phyloP scores from a whole-genome alignment of 2,888 invertebrate genomes.

The Callinectes sapidus region DNA sequence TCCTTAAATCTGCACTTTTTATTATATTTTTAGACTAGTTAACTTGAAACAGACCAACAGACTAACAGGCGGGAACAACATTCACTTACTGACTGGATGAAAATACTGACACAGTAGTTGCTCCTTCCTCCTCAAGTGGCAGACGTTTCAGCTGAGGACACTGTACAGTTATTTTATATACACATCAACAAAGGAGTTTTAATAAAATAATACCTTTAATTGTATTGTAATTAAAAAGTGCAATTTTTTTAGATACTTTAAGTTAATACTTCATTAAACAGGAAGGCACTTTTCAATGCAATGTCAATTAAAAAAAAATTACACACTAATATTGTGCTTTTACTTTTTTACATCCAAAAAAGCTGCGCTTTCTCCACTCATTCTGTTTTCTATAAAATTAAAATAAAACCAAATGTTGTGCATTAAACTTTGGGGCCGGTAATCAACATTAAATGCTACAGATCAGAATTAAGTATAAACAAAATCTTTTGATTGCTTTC shows the following conservation, averaged over 20 bases:
- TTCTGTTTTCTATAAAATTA: slow-evolving; percentile 35
- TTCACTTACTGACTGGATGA: slow-evolving; percentile 63
- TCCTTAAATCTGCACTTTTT: slow-evolving; percentile 49
- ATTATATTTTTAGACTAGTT: slow-evolving; percentile 66
- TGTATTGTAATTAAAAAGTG: slow-evolving; percentile 48
- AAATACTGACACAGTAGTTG: slow-evolving; percentile 64
- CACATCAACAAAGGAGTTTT: slow-evolving; percentile 58
- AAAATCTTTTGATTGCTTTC: slow-evolving; percentile 40
- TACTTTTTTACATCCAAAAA: slow-evolving; percentile 42
- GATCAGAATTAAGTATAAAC: not conserved
- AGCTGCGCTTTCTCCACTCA: slow-evolving; percentile 43
- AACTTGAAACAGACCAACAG: slow-evolving; percentile 67
- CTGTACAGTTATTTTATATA: slow-evolving; percentile 60
- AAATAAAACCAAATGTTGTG: slow-evolving; percentile 52
- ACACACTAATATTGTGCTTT: slow-evolving; percentile 61
- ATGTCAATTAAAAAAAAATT: slow-evolving; percentile 43
- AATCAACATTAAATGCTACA: not conserved
- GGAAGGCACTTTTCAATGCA: slow-evolving; percentile 69
- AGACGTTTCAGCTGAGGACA: slow-evolving; percentile 13
- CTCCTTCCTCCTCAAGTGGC: slow-evolving; percentile 1
- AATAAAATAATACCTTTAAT: slow-evolving; percentile 44
- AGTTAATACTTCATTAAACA: slow-evolving; percentile 57
- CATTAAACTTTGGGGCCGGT: slow-evolving; percentile 37
- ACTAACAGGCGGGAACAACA: slow-evolving; percentile 66
- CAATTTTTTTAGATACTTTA: slow-evolving; percentile 52